phyloP scores from a whole-genome alignment of 2,797 vertebrate genomes.

The Enteromius viviparus region DNA sequence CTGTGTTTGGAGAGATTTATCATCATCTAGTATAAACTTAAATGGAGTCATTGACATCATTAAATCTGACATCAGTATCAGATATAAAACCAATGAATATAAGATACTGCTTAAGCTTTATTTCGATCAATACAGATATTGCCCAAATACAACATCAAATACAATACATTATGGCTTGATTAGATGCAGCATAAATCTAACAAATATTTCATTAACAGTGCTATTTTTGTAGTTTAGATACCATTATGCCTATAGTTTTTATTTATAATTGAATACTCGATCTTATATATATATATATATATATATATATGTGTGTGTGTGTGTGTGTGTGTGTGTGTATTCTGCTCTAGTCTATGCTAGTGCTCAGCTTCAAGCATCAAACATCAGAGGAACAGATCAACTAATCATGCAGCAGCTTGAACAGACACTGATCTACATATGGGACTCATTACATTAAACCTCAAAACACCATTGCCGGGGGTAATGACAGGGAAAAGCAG shows the following conservation, averaged over 20 bases:
- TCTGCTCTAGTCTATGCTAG: not conserved
- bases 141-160: not conserved
- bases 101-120: not conserved
- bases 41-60: not conserved
- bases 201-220: not conserved
- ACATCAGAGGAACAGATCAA: not conserved
- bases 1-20: not conserved
- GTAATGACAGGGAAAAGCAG: slow-evolving; percentile 74
- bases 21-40: not conserved
- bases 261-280: not conserved
- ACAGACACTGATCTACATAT: slow-evolving; percentile 20
- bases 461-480: slow-evolving; percentile 32
- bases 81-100: not conserved
- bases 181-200: not conserved
- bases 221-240: not conserved
- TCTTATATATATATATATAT: not conserved
- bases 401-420: not conserved
- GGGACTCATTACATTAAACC: slow-evolving; percentile 14
- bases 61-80: not conserved
- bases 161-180: not conserved
- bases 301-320: too few species aligned
- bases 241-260: not conserved
- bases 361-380: not conserved
- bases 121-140: not conserved
- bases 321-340: too few species aligned